phyloP scores from a whole-genome alignment of 2,113 vertebrate genomes.

The Antennarius striatus region DNA sequence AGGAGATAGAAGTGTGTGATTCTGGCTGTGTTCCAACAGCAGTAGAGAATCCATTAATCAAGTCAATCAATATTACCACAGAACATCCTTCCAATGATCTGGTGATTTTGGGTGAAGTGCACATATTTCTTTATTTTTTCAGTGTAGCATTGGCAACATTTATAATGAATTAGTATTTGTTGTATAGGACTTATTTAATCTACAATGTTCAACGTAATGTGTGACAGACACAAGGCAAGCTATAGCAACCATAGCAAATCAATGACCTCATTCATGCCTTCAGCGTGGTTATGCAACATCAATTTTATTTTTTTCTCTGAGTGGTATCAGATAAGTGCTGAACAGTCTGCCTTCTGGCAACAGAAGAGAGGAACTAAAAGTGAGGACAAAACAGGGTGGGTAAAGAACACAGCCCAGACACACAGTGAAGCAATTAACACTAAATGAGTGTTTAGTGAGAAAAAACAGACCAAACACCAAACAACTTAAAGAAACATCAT shows the following conservation, averaged over 20 bases:
- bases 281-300: conserved; percentile 45
- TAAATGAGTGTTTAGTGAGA: no score
- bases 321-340: conserved; percentile 50
- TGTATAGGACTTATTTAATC: neutral
- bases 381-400: conserved; percentile 34
- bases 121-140: neutral
- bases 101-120: conserved; percentile 27
- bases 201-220: conserved; percentile 9
- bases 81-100: conserved; percentile 8
- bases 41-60: no score
- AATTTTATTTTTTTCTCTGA: conserved; percentile 53
- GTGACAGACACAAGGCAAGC: conserved; percentile 21
- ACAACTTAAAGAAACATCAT: no score
- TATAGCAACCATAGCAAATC: conserved; percentile 1
- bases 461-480: no score
- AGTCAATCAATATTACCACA: conserved; percentile 5
- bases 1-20: conserved; percentile 1
- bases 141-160: neutral
- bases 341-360: conserved; percentile 44
- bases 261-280: conserved; percentile 32
- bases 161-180: neutral
- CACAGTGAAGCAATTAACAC: neutral
- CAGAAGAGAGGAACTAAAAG: conserved; percentile 60
- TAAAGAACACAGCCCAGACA: conserved; percentile 22
- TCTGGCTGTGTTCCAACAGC: conserved; percentile 3